These are phyloP conservation scores for Ormyrus pomaceus DNA, from an alignment of 2,888 invertebrate genomes.

Conservation along the genomic window DNA sequence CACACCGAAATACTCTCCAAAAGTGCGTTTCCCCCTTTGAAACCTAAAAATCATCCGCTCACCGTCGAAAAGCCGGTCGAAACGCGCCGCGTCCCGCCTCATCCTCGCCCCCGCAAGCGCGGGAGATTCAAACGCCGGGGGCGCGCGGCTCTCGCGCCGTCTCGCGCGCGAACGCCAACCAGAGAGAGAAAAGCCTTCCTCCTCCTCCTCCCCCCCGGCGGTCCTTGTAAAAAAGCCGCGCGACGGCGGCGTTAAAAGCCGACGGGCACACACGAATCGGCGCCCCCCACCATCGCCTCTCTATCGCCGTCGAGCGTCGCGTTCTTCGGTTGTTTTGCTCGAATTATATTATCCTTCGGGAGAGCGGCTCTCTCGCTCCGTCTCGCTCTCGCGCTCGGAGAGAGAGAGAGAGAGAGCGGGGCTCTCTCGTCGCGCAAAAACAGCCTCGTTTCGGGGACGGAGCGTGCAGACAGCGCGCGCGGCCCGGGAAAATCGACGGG, in stretches of 20 bases:
- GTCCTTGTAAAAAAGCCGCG: not conserved
- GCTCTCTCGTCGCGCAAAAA: conserved; percentile 10
- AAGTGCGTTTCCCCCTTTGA: too few species aligned
- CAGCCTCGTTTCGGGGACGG: conserved; percentile 15
- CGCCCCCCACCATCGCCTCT: not conserved
- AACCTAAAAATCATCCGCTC: too few species aligned
- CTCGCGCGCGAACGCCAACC: not conserved
- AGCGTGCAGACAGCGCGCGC: not conserved
- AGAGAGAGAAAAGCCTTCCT: not conserved
- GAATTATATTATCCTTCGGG: conserved; percentile 7
- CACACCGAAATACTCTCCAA: too few species aligned
- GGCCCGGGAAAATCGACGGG: conserved; percentile 20
- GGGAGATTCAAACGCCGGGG: conserved; percentile 14
- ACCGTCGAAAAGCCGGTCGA: too few species aligned
- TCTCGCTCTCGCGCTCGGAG: too few species aligned
- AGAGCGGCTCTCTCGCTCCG: not conserved
- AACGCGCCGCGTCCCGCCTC: too few species aligned
- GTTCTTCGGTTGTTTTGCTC: conserved; percentile 48
- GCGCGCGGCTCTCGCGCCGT: not conserved
- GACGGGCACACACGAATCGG: not conserved
- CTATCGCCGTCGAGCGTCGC: conserved; percentile 18
- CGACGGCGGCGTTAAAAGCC: not conserved
- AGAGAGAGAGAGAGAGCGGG: too few species aligned
- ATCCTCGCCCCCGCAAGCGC: not conserved
- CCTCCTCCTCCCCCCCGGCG: too few species aligned